Evolutionary conservation across 2,888 invertebrate species (phyloP).

Genomic region (Aphidoletes aphidimyza): DNA sequence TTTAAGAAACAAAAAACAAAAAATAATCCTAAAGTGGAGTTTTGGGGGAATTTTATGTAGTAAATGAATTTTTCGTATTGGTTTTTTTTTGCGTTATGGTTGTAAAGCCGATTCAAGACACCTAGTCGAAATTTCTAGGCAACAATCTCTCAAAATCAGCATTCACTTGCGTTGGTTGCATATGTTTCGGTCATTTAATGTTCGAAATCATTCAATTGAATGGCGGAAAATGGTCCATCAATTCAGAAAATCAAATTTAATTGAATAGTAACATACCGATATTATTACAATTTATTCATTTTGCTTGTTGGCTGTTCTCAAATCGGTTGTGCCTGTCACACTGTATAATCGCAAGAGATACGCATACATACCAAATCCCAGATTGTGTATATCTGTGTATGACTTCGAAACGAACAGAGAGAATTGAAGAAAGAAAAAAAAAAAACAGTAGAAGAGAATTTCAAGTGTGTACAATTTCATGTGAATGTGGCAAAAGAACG

Average conservation of each 20-base stretch:
- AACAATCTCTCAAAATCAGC: not conserved
- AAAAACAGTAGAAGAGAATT: too few relatives aligned
- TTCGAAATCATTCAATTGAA: not conserved
- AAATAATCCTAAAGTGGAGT: too few relatives aligned
- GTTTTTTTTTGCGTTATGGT: not conserved
- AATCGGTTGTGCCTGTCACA: constrained; percentile 46
- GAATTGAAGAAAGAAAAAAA: too few relatives aligned
- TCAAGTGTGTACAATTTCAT: constrained; percentile 27
- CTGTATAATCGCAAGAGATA: not conserved
- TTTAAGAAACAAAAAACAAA: too few relatives aligned
- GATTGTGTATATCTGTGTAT: too few relatives aligned
- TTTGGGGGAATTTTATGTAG: too few relatives aligned
- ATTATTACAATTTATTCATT: not conserved
- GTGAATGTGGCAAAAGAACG: constrained; percentile 22
- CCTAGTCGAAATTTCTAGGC: not conserved
- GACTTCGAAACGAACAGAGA: constrained; percentile 5
- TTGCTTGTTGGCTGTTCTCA: too few relatives aligned
- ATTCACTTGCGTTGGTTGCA: not conserved
- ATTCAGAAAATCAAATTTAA: not conserved
- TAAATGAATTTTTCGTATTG: not conserved
- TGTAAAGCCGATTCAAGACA: not conserved
- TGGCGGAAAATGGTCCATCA: not conserved
- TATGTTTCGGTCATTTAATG: too few relatives aligned
- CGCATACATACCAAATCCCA: constrained; percentile 34
- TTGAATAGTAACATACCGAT: not conserved